phyloP scores from a whole-genome alignment of 2,888 invertebrate species.

The Gnatocerus cornutus region DNA sequence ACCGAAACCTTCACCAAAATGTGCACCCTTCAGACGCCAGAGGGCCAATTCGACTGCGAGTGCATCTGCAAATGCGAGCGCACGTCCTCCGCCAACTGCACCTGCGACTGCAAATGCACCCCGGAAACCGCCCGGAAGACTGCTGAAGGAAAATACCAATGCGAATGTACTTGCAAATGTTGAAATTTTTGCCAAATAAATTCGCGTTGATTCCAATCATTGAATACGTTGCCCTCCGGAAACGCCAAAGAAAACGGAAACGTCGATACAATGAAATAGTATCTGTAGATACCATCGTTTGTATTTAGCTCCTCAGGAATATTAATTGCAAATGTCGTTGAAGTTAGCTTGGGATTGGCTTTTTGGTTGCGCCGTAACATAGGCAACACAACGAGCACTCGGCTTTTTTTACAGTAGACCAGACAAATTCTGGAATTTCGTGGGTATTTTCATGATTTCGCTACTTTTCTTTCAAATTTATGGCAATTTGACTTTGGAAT shows the following conservation, averaged over 20 bases:
- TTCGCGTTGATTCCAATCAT: background rate
- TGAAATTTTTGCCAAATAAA: slow-evolving; percentile 11
- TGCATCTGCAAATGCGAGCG: slow-evolving; percentile 48
- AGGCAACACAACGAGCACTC: no score
- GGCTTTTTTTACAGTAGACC: no score
- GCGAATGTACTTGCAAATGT: slow-evolving; percentile 45
- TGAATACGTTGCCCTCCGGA: slow-evolving; percentile 34
- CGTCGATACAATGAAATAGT: slow-evolving; percentile 40
- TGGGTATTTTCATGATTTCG: no score
- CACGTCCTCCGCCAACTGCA: slow-evolving; percentile 39
- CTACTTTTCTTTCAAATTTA: no score
- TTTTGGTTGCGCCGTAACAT: no score
- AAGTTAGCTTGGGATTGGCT: no score
- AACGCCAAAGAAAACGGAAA: slow-evolving; percentile 41
- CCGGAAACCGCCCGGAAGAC: slow-evolving; percentile 49
- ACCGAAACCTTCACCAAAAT: slow-evolving; percentile 29
- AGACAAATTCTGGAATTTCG: no score
- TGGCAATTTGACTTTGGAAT: no score
- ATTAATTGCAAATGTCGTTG: slow-evolving; percentile 33
- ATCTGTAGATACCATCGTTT: slow-evolving; percentile 24
- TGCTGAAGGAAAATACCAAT: slow-evolving; percentile 50
- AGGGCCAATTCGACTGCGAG: slow-evolving; percentile 49
- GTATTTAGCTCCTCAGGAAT: slow-evolving; percentile 24
- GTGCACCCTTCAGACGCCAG: slow-evolving; percentile 43
- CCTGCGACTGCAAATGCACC: slow-evolving; percentile 53